Conservation (phyloP, 2,888 invertebrate genomes). For the Drosophila pegasa region DNA sequence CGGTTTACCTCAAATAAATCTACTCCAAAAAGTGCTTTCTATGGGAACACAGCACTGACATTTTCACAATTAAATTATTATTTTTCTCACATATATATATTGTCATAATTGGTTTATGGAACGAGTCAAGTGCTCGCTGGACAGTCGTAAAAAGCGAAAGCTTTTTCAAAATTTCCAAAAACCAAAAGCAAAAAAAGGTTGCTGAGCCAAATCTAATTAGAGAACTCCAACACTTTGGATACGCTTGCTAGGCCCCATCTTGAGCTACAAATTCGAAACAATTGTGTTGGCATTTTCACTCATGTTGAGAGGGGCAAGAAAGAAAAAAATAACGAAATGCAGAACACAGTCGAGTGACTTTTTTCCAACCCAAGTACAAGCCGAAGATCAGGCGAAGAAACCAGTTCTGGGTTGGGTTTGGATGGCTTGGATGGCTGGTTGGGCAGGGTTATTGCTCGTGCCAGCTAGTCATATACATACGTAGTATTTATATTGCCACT, state of each 20-base stretch:
- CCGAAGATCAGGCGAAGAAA: constrained; percentile 63
- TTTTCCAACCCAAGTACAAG: constrained; percentile 50
- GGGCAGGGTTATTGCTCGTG: constrained; percentile 77
- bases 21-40: constrained; percentile 26
- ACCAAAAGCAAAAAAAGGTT: constrained; percentile 2
- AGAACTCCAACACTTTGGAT: constrained; percentile 60
- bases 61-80: constrained; percentile 13
- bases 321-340: constrained; percentile 35
- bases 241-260: constrained; percentile 50
- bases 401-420: constrained; percentile 56
- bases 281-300: constrained; percentile 45
- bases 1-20: constrained; percentile 33
- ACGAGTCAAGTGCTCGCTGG: constrained; percentile 35
- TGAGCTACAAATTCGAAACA: constrained; percentile 64
- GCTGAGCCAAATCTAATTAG: constrained; percentile 57
- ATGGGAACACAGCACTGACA: constrained; percentile 1
- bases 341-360: constrained; percentile 43
- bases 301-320: constrained; percentile 15
- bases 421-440: constrained; percentile 27
- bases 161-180: constrained; percentile 25
- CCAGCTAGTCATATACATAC: constrained; percentile 65
- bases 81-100: constrained; percentile 20
- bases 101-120: constrained; percentile 37
- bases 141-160: constrained; percentile 70
- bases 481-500: constrained; percentile 63